These are phyloP conservation scores for Clarias platycephalus DNA, from an alignment of 2,797 vertebrate genomes.

Conservation along the genomic window DNA sequence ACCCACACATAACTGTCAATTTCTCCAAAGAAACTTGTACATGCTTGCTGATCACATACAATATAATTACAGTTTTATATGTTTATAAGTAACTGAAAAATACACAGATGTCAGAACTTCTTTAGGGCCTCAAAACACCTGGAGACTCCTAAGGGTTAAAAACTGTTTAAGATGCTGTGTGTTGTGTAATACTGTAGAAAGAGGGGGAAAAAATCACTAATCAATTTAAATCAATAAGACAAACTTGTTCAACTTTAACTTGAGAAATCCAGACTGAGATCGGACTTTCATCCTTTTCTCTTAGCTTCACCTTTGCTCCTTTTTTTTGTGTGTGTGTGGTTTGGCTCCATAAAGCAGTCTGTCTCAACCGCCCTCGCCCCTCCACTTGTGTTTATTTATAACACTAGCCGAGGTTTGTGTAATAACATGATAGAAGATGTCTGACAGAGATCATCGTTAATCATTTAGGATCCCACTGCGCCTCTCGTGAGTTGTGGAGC, in stretches of 20 bases:
- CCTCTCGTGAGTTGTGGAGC: not conserved
- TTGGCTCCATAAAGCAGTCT: not conserved
- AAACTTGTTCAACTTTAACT: not conserved
- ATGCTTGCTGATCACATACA: too few species aligned
- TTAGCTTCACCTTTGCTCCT: not conserved
- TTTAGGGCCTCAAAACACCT: too few species aligned
- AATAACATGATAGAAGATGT: not conserved
- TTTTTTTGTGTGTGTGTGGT: not conserved
- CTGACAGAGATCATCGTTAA: not conserved
- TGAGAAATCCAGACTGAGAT: not conserved
- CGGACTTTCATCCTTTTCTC: too few species aligned
- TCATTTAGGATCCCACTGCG: not conserved
- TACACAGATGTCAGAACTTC: too few species aligned
- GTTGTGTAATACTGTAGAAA: not conserved
- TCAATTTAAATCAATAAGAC: not conserved
- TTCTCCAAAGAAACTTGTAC: too few species aligned
- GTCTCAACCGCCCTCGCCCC: not conserved
- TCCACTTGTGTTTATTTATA: slow-evolving; percentile 11
- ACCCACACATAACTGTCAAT: too few species aligned
- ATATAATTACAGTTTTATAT: too few species aligned
- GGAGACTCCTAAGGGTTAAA: not conserved
- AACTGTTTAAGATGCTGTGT: not conserved
- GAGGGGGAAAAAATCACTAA: not conserved
- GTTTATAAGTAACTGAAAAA: too few species aligned
- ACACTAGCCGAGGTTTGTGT: not conserved